Base-by-base conservation (phyloP, 2,888 invertebrate genomes). In the Parnassius mnemosyne region DNA sequence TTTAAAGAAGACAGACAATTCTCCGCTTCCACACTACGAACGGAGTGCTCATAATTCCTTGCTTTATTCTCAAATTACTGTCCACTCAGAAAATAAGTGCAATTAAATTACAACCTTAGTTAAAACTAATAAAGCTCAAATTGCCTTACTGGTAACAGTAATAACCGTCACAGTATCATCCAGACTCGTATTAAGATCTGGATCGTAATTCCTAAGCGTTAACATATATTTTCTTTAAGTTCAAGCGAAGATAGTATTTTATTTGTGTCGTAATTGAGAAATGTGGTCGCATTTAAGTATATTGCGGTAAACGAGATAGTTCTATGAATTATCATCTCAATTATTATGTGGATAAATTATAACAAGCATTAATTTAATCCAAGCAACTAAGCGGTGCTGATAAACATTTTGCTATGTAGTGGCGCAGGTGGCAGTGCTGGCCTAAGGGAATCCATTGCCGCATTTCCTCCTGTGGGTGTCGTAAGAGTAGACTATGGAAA, bases 11-110 rank as follows among this genome's bases (percentile, higher is more conserved):
- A 59, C 63, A 54, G 58, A 53, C 62, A 49, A 63, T 63, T 53
- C 54, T 58, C 20, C 20, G 44, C 53, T 57, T 54, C 58, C 54
- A 34, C 44, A 41, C 50, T 44, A 20, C 57, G n/a, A 34, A 49
- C 58, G 9, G 54, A 54, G 58, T 34, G 63, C 50, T 42, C 63
- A 63, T 63, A 63, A 63, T 59, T 63, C 58, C 58, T 59, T 63
- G 58, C 16, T 50, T 58, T 63, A 63, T 58, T 59, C 55, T 63
- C 63, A 63, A 59, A 63, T 63, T 63, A 59, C 55, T 63, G 63
- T 63, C 58, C 58, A 58, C 62, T 54, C 49, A 9, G 11, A 20
- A 12, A n/a, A n/a, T n/a, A 10, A 41, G n/a, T 11, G 0, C 51
- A 46, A 12, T 46, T 3, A 10, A 59, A 50, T 43, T 46, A 10